phyloP scores from a whole-genome alignment of 2,113 vertebrate species.

The Neotoma lepida region DNA sequence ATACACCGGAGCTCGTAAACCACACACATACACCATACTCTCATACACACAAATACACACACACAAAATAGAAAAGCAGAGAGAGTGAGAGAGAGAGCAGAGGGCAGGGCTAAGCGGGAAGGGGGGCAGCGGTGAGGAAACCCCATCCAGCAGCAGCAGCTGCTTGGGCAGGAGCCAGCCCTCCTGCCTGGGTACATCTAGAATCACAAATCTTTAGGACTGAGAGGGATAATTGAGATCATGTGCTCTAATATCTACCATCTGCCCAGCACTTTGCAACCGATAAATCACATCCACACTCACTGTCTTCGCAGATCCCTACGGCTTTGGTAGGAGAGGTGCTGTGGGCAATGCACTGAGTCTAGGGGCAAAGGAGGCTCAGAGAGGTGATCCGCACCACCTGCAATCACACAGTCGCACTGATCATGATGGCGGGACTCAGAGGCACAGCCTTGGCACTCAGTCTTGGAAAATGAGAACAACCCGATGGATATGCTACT shows the following conservation, averaged over 20 bases:
- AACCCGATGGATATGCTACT: too few species aligned
- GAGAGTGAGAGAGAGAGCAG: neutral
- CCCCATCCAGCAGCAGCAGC: neutral
- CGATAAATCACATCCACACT: conserved; percentile 32
- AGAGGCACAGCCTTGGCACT: neutral
- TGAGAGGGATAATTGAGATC: conserved; percentile 20
- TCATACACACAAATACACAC: neutral
- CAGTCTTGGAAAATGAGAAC: neutral
- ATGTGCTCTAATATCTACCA: conserved; percentile 39
- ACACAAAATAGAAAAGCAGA: neutral
- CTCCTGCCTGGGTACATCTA: neutral
- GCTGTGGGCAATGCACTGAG: neutral
- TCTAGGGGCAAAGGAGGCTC: neutral
- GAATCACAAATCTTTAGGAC: conserved; percentile 43
- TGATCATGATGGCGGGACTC: neutral
- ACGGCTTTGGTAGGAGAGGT: neutral
- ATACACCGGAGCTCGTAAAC: neutral
- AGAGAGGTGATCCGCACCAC: neutral
- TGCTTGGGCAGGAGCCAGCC: neutral
- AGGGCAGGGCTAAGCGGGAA: neutral
- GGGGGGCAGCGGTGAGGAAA: neutral
- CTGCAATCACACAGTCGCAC: neutral
- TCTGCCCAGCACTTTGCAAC: conserved; percentile 15
- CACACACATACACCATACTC: neutral
- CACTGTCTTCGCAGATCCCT: conserved; percentile 8